phyloP scores from a whole-genome alignment of 2,888 invertebrate genomes.

The Cataglyphis cursor region DNA sequence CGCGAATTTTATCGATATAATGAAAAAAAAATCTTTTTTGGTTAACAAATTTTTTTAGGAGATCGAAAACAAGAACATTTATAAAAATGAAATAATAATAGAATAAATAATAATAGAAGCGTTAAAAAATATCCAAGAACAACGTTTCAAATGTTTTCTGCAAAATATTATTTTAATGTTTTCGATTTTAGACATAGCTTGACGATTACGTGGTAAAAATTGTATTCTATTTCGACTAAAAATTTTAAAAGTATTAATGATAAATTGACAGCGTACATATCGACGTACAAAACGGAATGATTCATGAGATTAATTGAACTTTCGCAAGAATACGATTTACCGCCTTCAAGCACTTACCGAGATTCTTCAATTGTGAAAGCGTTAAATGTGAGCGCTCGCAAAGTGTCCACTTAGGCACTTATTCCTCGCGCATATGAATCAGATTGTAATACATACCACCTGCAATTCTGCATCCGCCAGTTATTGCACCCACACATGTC shows the following conservation, averaged over 20 bases:
- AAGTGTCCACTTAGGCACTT: slow-evolving; percentile 33
- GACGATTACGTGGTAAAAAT: not conserved
- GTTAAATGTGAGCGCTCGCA: slow-evolving; percentile 10
- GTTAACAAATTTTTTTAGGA: slow-evolving; percentile 31
- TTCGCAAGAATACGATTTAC: slow-evolving; percentile 10
- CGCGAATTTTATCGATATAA: slow-evolving; percentile 19
- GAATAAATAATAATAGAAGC: slow-evolving; percentile 28
- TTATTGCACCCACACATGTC: slow-evolving; percentile 29
- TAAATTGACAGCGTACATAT: not conserved
- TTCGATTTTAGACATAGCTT: not conserved
- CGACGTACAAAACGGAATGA: not conserved
- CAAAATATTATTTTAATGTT: slow-evolving; percentile 5
- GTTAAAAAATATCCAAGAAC: slow-evolving; percentile 1
- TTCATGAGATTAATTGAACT: slow-evolving; percentile 5
- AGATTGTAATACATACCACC: slow-evolving; percentile 36
- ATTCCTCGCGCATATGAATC: slow-evolving; percentile 28
- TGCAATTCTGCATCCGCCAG: slow-evolving; percentile 27
- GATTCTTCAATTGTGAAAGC: slow-evolving; percentile 28
- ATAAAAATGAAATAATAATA: slow-evolving; percentile 38
- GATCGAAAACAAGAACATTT: slow-evolving; percentile 27
- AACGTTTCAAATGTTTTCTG: not conserved
- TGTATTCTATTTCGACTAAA: not conserved
- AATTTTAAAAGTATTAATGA: not conserved
- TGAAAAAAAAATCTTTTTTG: slow-evolving; percentile 8
- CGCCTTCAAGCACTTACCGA: not conserved